phyloP scores from a whole-genome alignment of 1,140 invertebrate species.

The Augochlora pura region DNA sequence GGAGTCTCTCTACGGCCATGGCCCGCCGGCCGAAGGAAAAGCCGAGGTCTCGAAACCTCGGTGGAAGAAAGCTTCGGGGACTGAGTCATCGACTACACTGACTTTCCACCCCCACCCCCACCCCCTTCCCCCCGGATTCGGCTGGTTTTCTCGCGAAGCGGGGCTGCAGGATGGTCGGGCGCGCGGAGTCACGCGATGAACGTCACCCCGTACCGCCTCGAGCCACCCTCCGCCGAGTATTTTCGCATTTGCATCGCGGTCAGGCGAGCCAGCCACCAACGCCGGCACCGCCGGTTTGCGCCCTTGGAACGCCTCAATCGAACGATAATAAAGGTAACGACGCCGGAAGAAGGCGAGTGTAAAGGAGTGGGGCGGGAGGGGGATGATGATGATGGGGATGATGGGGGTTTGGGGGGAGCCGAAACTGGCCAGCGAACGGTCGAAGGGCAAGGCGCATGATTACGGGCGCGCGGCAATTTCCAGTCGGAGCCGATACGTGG shows the following conservation, averaged over 20 bases:
- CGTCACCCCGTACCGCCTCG: conserved; percentile 72
- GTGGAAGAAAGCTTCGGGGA: not conserved
- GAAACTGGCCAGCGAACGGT: not conserved
- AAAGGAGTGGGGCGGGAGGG: no score
- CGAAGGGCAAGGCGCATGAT: conserved; percentile 42
- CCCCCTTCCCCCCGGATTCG: conserved; percentile 1
- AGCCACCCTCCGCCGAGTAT: conserved; percentile 57
- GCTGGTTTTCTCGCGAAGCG: conserved; percentile 20
- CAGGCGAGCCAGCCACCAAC: conserved; percentile 3
- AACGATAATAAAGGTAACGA: conserved; percentile 5
- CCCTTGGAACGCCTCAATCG: conserved; percentile 11
- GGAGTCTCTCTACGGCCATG: not conserved
- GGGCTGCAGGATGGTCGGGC: conserved; percentile 26
- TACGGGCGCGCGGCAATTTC: conserved; percentile 50
- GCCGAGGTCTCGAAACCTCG: not conserved
- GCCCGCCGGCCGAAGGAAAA: not conserved
- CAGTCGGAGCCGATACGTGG: conserved; percentile 8
- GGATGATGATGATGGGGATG: no score
- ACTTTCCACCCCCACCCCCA: not conserved
- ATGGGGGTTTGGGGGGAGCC: no score
- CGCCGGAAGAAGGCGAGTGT: not conserved
- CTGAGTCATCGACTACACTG: conserved; percentile 19
- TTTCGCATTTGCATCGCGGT: conserved; percentile 61
- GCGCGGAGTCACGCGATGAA: conserved; percentile 70
- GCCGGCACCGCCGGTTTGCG: conserved; percentile 29